Evolutionary conservation across 1,140 invertebrate species (phyloP), one percentile per base, ranked within the genome.

Genomic region (Leucophenga varia): DNA sequence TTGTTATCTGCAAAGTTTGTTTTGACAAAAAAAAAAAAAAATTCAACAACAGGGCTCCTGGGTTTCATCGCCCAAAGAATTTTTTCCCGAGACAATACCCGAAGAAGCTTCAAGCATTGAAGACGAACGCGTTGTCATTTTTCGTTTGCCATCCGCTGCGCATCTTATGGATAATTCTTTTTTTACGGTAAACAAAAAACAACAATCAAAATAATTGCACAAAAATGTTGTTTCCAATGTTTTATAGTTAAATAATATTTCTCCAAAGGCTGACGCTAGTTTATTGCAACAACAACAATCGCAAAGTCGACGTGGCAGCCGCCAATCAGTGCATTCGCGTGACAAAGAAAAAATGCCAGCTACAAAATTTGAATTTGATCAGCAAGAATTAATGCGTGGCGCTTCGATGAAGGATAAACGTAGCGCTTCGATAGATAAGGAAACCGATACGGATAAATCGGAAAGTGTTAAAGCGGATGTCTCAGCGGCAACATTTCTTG

Each of bases 401-500:
- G 58, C 68, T 12, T 70, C 65, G 10, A 64, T 54, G 79, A 82
- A 75, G 50, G 78, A 74, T 53, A 57, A 84, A 81, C 79, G 79
- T 78, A 79, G 78, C 44, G 76, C 76, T 6, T 80, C 79, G 12
- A 76, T 78, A 2, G 80, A 81, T 36, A 80, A 79, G 46, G 80
- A 82, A 10, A 52, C 77, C 13, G 77, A 79, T 5, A 76, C 76
- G 18, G 74, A 72, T 7, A 67, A 60, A 36, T 71, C 65, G 9
- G 70, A 74, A 9, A 67, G 63, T 22, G 41, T 58, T 10, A 68
- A 61, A 35, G 68, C 74, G 17, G 86, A 94, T 77, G 81, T 90
- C 2, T 82, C 85, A n/a, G 84, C 91, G 17, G 94, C 97, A 1
- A 97, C 93, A 25, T 97, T 95, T 71, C 74, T 99, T 18, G 97